Base-by-base conservation (phyloP, 2,113 vertebrate genomes). In the Cololabis saira region DNA sequence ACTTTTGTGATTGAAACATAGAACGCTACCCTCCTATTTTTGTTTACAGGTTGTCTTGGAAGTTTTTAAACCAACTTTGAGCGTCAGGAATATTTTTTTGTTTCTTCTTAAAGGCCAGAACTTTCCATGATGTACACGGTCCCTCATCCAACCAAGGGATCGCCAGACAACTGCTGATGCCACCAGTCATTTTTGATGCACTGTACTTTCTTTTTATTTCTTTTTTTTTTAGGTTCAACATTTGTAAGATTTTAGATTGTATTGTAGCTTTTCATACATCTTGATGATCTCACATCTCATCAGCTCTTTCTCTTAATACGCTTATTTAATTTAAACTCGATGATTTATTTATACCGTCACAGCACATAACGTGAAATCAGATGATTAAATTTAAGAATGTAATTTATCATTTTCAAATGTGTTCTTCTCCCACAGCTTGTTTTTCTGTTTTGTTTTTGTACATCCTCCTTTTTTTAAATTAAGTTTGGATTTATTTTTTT, bases 321-420 rank as follows among this genome's bases (percentile, higher is more conserved):
- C 61, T 66, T 92, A 90, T 93, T 92, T 93, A 93, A 93, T 91
- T 93, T 93, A 91, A 91, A 83, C 61, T 37, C 77, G 81, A 57
- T 81, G 72, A 90, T 89, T 92, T 93, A 93, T 93, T 93, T 93
- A 93, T 93, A 87, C 86, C 54, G 82, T 89, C 88, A 89, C 81
- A 87, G 88, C 92, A 93, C 92, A 93, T 92, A 92, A 90, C 79
- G 78, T 71, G 61, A 83, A 87, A 85, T 80, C 72, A 85, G 67
- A 83, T 70, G 67, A 85, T 72, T 79, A 37, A 82, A 80, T 75
- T 83, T 81, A 84, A 90, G 85, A 90, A 90, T 90, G 83, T 93
- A 92, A 91, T 90, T 89, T 90, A 91, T 92, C 78, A 59, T 71
- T 70, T 66, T 88, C 56, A 80, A 73, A 74, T 68, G 76, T 77